These are phyloP conservation scores for Cygnus atratus DNA, from an alignment of 2,113 vertebrate genomes.

Conservation along the genomic window DNA sequence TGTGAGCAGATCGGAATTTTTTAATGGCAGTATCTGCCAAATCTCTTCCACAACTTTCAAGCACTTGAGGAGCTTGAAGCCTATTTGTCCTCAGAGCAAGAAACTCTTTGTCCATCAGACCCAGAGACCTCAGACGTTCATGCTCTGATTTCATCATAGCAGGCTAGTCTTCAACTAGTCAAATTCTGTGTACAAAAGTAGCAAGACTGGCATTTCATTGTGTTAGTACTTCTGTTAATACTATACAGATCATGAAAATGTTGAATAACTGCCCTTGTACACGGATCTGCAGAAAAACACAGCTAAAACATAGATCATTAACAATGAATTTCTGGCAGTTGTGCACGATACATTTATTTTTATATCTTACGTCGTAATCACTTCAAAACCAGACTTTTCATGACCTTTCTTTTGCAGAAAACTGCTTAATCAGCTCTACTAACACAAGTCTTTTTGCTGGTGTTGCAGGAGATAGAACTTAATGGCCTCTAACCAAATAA, in stretches of 20 bases:
- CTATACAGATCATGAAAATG: background rate
- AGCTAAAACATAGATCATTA: background rate
- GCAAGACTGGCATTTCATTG: background rate
- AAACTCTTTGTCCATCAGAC: background rate
- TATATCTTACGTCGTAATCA: background rate
- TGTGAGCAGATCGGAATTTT: background rate
- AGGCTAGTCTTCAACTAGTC: background rate
- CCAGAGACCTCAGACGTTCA: background rate
- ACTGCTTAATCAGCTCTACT: background rate
- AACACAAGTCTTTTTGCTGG: background rate
- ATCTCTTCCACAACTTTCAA: background rate
- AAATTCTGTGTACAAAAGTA: background rate
- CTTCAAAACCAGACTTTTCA: background rate
- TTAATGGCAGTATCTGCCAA: background rate
- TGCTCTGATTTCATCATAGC: background rate
- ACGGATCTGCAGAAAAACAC: background rate
- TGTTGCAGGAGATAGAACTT: background rate
- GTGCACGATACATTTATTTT: background rate
- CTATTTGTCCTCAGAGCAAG: background rate
- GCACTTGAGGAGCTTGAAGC: background rate
- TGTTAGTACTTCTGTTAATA: background rate
- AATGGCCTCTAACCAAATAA: background rate
- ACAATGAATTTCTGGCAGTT: background rate
- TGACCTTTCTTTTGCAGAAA: background rate
- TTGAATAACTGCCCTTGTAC: background rate